Percentiles rank a stretch among this genome's conserved stretches.
phyloP scores from a whole-genome alignment of 2,113 vertebrate species.

The Microcebus griseorufus region DNA sequence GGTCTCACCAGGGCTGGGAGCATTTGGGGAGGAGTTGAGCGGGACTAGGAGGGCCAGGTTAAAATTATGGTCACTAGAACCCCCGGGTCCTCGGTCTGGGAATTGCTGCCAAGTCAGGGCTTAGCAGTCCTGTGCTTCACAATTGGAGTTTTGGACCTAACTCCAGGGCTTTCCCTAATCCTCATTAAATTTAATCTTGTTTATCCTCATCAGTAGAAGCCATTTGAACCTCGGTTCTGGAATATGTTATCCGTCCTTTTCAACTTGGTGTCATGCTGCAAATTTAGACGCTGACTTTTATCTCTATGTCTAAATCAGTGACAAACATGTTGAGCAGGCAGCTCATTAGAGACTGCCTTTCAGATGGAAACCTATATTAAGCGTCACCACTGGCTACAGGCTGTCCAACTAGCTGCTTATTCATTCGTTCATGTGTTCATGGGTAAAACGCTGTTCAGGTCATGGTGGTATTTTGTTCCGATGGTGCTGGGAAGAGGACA shows the following conservation, averaged over 20 bases:
- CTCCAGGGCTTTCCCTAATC: conserved; percentile 67
- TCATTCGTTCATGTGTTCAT: neutral
- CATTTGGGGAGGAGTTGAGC: neutral
- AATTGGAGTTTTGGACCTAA: conserved; percentile 61
- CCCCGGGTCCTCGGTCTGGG: neutral
- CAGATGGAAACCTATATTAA: neutral
- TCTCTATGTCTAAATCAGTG: conserved; percentile 5
- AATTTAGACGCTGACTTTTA: conserved; percentile 62
- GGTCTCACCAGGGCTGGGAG: neutral
- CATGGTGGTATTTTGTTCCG: neutral
- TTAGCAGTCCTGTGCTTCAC: neutral
- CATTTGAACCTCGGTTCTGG: conserved; percentile 64
- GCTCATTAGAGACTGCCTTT: conserved; percentile 48
- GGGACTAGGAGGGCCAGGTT: conserved; percentile 6
- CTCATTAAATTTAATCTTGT: conserved; percentile 71
- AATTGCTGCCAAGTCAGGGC: conserved; percentile 12
- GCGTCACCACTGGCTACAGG: neutral
- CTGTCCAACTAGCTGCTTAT: neutral
- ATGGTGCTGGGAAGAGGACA: neutral
- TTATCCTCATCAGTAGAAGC: conserved; percentile 56
- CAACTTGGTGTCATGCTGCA: conserved; percentile 37
- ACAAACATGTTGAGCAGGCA: conserved; percentile 48
- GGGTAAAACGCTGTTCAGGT: neutral
- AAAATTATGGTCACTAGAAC: neutral
- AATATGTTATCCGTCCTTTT: conserved; percentile 58